phyloP scores from a whole-genome alignment of 2,888 invertebrate species.

The Elysia crispata region DNA sequence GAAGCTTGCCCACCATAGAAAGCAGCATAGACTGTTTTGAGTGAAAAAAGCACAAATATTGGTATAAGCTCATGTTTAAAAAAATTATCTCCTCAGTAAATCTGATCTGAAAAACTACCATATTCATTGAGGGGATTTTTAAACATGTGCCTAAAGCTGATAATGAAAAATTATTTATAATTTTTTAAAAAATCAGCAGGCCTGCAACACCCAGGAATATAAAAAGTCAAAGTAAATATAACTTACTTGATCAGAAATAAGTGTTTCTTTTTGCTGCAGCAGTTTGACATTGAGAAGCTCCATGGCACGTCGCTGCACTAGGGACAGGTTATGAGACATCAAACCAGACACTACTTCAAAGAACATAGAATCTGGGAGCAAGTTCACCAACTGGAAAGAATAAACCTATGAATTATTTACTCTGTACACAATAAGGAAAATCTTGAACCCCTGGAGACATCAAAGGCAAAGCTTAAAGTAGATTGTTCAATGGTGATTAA shows the following conservation, averaged over 20 bases:
- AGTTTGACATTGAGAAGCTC: constrained; percentile 91
- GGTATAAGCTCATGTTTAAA: neutral
- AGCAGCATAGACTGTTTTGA: constrained; percentile 57
- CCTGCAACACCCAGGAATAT: too few species aligned
- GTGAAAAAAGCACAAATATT: neutral
- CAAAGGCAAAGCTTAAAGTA: neutral
- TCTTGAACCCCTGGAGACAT: neutral
- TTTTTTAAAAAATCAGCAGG: too few species aligned
- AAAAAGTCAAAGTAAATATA: too few species aligned
- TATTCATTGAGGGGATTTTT: too few species aligned
- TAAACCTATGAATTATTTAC: neutral
- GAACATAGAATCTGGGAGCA: constrained; percentile 88
- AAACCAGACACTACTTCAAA: constrained; percentile 85
- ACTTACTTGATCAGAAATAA: too few species aligned
- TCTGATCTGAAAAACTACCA: too few species aligned
- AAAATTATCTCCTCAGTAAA: too few species aligned
- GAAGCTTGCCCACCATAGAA: constrained; percentile 61
- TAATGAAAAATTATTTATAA: too few species aligned
- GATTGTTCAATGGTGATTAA: neutral
- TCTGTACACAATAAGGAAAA: too few species aligned
- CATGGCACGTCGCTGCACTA: constrained; percentile 88
- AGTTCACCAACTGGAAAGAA: constrained; percentile 72
- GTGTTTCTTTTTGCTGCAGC: constrained; percentile 74
- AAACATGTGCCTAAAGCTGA: too few species aligned
- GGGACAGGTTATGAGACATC: constrained; percentile 84